Conservation (phyloP, 2,888 invertebrate genomes). For the Cyaniris semiargus region DNA sequence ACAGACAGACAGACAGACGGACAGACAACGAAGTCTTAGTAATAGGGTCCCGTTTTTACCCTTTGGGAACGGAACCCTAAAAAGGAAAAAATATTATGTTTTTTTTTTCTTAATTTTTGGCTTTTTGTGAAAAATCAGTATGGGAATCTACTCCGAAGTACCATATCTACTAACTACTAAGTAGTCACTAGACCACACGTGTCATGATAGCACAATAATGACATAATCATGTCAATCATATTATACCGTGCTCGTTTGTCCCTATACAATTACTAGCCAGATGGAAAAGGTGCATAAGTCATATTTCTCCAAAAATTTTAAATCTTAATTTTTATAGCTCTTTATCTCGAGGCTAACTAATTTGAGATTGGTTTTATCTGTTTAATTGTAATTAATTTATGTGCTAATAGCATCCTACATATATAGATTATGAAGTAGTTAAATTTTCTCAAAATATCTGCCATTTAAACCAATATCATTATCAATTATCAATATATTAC, state of each 20-base stretch:
- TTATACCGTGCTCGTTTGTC: not conserved
- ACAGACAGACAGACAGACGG: too few relatives aligned
- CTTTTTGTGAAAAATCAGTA: too few relatives aligned
- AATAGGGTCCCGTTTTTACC: too few relatives aligned
- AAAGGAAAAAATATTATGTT: too few relatives aligned
- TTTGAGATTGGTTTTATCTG: not conserved
- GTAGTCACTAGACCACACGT: slow-evolving; percentile 11
- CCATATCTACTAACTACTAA: too few relatives aligned
- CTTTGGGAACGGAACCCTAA: too few relatives aligned
- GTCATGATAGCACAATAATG: slow-evolving; percentile 13
- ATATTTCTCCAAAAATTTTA: not conserved
- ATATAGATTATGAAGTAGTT: not conserved
- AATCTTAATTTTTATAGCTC: not conserved
- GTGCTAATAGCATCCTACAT: not conserved
- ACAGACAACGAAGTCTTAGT: too few relatives aligned
- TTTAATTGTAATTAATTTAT: not conserved
- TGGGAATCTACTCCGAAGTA: too few relatives aligned
- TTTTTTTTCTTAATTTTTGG: too few relatives aligned
- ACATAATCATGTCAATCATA: slow-evolving; percentile 10
- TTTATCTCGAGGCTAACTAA: not conserved
- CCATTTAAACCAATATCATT: not conserved
- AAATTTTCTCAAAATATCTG: not conserved
- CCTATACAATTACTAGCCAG: not conserved
- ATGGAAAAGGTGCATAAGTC: not conserved
- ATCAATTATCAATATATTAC: too few relatives aligned